A percentile compares a stretch with the other conserved stretches of the same genome.
Evolutionary conservation across 2,797 vertebrate species (phyloP).

Genomic region (Gobionotothen gibberifrons): DNA sequence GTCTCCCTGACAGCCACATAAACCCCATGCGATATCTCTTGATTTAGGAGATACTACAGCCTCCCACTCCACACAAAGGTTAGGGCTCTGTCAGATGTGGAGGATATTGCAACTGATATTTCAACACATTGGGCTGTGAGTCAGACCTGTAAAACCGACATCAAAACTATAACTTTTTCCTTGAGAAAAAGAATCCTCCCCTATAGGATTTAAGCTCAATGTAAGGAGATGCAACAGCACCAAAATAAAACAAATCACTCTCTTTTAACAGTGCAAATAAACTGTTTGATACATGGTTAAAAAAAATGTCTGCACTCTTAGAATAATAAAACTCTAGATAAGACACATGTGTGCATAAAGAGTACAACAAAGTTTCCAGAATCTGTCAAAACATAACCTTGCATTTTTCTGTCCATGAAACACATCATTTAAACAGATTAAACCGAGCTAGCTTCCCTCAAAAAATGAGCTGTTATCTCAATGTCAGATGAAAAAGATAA

Average conservation of each 20-base stretch:
- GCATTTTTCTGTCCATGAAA: conserved; percentile 1
- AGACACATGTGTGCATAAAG: not conserved
- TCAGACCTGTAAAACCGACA: conserved; percentile 53
- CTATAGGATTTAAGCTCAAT: conserved; percentile 12
- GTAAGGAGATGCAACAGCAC: conserved; percentile 10
- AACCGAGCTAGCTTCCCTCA: not conserved
- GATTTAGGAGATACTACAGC: conserved; percentile 65
- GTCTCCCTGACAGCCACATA: conserved; percentile 64
- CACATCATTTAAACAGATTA: not conserved
- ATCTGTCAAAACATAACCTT: not conserved
- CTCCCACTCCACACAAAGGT: conserved; percentile 57
- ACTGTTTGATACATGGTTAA: not conserved
- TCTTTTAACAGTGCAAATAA: not conserved
- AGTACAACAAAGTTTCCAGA: not conserved
- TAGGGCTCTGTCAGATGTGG: conserved; percentile 54
- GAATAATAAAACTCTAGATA: conserved; percentile 2
- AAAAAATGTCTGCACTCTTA: not conserved
- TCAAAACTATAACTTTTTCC: conserved; percentile 18
- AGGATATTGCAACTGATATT: conserved; percentile 76
- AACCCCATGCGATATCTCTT: conserved; percentile 54
- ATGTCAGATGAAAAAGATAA: conserved; percentile 18
- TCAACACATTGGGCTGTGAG: conserved; percentile 64
- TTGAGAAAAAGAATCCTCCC: not conserved
- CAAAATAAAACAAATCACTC: not conserved
- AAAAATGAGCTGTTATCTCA: conserved; percentile 14